Conservation (phyloP, 2,888 invertebrate species). For the Amiota minor region DNA sequence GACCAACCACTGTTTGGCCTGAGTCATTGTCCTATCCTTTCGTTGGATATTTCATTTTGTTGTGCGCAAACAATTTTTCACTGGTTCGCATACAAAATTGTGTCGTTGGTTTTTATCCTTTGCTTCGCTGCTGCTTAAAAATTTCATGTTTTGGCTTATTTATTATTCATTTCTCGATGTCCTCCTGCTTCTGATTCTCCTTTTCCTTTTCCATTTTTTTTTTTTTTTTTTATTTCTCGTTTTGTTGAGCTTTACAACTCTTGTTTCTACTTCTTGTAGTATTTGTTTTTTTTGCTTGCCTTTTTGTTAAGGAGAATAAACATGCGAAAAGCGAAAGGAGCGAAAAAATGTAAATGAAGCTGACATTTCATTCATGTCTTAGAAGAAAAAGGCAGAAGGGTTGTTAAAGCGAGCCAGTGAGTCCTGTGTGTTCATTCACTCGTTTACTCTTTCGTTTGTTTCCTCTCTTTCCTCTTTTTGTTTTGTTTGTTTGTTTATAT, state of each 20-base stretch:
- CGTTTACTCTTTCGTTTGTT: background rate
- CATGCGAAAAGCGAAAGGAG: background rate
- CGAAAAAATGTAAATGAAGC: constrained; percentile 30
- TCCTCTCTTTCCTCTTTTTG: background rate
- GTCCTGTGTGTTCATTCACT: no score
- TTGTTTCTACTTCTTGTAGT: constrained; percentile 32
- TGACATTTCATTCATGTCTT: constrained; percentile 25
- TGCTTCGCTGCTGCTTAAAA: constrained; percentile 11
- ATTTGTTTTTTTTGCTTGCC: constrained; percentile 38
- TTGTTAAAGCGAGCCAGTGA: constrained; percentile 10
- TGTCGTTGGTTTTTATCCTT: constrained; percentile 1
- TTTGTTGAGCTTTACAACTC: constrained; percentile 14
- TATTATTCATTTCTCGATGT: constrained; percentile 55
- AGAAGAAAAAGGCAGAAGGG: background rate
- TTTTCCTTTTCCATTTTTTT: constrained; percentile 35
- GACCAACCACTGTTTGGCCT: constrained; percentile 1
- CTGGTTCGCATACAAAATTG: constrained; percentile 10
- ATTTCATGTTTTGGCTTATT: constrained; percentile 42
- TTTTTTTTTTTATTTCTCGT: background rate
- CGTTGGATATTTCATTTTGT: background rate
- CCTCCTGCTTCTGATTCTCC: no score
- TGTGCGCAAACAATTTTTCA: constrained; percentile 21
- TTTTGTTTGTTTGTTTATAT: background rate
- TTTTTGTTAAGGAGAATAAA: constrained; percentile 5
- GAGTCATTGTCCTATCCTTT: constrained; percentile 16